phyloP scores from a whole-genome alignment of 2,888 invertebrate species.

The Andrena bicolor region DNA sequence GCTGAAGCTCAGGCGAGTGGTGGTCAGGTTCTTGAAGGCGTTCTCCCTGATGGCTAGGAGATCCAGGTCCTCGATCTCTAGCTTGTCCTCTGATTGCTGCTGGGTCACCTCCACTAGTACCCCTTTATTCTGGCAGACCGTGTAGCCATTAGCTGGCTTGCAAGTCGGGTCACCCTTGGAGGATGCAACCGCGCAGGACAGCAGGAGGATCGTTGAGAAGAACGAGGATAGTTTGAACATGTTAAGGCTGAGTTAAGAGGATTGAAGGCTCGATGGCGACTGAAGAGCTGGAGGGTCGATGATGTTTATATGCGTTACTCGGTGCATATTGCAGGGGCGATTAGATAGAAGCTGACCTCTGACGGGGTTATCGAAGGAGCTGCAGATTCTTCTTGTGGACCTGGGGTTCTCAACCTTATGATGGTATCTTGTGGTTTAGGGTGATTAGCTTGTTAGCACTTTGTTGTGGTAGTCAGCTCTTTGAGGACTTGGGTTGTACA shows the following conservation, averaged over 20 bases:
- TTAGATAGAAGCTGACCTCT: conserved; percentile 17
- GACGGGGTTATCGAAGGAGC: conserved; percentile 30
- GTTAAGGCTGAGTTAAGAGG: not conserved
- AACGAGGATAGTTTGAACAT: not conserved
- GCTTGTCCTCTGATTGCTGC: conserved; percentile 18
- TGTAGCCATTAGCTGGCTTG: conserved; percentile 26
- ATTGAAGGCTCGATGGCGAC: not conserved
- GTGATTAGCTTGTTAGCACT: too few species aligned
- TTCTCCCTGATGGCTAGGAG: conserved; percentile 61
- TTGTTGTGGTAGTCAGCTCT: too few species aligned
- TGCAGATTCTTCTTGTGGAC: not conserved
- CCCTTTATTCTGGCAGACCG: conserved; percentile 60
- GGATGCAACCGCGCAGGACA: not conserved
- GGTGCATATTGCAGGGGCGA: conserved; percentile 8
- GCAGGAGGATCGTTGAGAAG: not conserved
- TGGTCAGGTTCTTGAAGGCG: conserved; percentile 64
- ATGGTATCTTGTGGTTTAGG: too few species aligned
- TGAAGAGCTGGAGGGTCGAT: not conserved
- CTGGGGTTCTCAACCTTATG: not conserved
- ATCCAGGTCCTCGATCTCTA: conserved; percentile 59
- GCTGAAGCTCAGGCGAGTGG: conserved; percentile 43
- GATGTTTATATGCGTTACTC: not conserved
- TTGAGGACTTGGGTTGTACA: too few species aligned
- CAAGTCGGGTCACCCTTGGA: conserved; percentile 45
- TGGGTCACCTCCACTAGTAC: conserved; percentile 60